Evolutionary conservation across 2,797 vertebrate genomes (phyloP).

Genomic region (Simalia tracyae): DNA sequence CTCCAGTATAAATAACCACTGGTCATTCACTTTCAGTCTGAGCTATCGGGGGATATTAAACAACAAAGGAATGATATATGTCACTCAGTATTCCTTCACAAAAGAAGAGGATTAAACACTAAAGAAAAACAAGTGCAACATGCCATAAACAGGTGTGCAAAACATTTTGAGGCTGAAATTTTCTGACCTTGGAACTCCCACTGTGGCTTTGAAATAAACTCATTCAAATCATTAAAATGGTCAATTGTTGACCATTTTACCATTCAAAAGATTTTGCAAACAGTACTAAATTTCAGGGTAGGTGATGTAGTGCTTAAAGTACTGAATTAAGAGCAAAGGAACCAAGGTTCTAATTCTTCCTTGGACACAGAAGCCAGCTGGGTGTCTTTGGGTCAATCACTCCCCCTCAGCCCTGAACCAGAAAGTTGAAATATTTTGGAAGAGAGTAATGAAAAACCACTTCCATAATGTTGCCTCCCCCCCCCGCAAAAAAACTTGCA

Average conservation of each 20-base stretch:
- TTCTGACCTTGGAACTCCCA: not conserved
- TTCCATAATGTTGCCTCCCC: not conserved
- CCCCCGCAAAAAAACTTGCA: not conserved
- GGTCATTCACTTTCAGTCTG: not conserved
- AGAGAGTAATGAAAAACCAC: not conserved
- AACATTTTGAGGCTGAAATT: not conserved
- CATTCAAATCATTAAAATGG: not conserved
- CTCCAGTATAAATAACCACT: not conserved
- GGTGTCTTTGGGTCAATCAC: not conserved
- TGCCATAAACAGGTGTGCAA: not conserved
- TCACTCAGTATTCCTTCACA: not conserved
- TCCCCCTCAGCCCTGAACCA: not conserved
- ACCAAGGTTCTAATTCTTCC: not conserved
- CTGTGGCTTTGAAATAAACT: not conserved
- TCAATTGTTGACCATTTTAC: not conserved
- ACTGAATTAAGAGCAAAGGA: not conserved
- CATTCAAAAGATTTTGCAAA: not conserved
- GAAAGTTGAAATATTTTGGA: not conserved
- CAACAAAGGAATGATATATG: not conserved
- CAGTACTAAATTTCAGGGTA: not conserved
- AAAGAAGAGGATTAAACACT: not conserved
- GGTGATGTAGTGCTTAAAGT: not conserved
- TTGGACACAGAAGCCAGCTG: not conserved
- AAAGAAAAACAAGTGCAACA: not conserved
- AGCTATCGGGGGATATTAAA: not conserved